A percentile compares a stretch with the other conserved stretches of the same genome.
phyloP scores from a whole-genome alignment of 1,140 invertebrate species.

The Drosophila busckii region DNA sequence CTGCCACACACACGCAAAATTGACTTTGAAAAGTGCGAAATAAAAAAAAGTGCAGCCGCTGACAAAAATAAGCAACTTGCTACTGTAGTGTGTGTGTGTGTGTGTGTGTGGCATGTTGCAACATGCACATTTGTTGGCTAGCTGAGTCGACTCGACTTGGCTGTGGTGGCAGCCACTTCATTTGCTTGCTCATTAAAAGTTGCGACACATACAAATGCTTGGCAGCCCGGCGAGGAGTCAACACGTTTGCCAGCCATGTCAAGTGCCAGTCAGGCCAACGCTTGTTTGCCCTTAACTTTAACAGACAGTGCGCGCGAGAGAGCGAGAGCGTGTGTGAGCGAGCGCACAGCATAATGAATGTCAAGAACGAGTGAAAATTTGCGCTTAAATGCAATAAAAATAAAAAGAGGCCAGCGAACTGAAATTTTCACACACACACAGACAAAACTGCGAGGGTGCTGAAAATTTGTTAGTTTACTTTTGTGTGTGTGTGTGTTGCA shows the following conservation, averaged over 20 bases:
- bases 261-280: constrained; percentile 61
- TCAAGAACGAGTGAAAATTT: constrained; percentile 75
- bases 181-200: constrained; percentile 65
- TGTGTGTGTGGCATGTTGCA: no score
- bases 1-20: constrained; percentile 33
- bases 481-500: no score
- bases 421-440: constrained; percentile 4
- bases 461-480: constrained; percentile 35
- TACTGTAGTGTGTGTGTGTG: no score
- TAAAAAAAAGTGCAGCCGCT: constrained; percentile 3
- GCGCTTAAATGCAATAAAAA: constrained; percentile 56
- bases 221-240: constrained; percentile 36
- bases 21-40: constrained; percentile 52
- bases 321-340: no score
- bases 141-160: no score
- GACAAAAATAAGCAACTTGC: no score
- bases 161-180: constrained; percentile 45
- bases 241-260: constrained; percentile 68
- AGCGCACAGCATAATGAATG: constrained; percentile 58
- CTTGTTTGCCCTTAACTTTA: background rate
- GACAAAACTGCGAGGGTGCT: background rate
- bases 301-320: no score
- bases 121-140: no score
- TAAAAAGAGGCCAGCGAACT: constrained; percentile 50
- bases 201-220: constrained; percentile 68